Evolutionary conservation across 2,888 invertebrate genomes (phyloP).

Genomic region (Lordiphosa fenestrarum): DNA sequence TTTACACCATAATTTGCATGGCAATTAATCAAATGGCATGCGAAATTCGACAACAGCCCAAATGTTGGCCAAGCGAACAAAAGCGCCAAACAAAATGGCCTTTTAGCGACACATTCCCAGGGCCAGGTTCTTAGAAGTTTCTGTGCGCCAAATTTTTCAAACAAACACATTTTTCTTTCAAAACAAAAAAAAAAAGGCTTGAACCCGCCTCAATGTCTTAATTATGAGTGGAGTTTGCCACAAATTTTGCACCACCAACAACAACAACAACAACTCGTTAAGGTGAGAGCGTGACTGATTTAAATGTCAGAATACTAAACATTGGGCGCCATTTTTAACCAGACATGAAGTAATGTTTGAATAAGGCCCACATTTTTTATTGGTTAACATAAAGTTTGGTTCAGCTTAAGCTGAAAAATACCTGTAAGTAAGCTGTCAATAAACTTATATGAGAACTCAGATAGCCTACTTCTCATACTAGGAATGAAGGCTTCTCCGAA

Average conservation of each 20-base stretch:
- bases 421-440: no score
- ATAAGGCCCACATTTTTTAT: no score
- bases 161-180: conserved; percentile 11
- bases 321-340: no score
- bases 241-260: conserved; percentile 1
- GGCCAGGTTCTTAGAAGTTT: conserved; percentile 40
- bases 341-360: no score
- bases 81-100: conserved; percentile 40
- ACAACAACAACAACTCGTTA: conserved; percentile 34
- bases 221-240: conserved; percentile 48
- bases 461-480: no score
- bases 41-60: conserved; percentile 55
- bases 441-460: no score
- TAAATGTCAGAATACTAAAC: not conserved
- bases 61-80: conserved; percentile 20
- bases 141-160: not conserved
- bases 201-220: conserved; percentile 38
- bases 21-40: conserved; percentile 77
- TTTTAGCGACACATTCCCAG: conserved; percentile 57
- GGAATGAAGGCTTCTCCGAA: no score
- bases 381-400: no score
- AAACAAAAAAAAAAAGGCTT: not conserved
- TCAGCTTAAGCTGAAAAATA: no score
- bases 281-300: conserved; percentile 14
- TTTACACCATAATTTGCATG: conserved; percentile 76